phyloP scores from a whole-genome alignment of 2,113 vertebrate species.

The Thamnaconus septentrionalis region DNA sequence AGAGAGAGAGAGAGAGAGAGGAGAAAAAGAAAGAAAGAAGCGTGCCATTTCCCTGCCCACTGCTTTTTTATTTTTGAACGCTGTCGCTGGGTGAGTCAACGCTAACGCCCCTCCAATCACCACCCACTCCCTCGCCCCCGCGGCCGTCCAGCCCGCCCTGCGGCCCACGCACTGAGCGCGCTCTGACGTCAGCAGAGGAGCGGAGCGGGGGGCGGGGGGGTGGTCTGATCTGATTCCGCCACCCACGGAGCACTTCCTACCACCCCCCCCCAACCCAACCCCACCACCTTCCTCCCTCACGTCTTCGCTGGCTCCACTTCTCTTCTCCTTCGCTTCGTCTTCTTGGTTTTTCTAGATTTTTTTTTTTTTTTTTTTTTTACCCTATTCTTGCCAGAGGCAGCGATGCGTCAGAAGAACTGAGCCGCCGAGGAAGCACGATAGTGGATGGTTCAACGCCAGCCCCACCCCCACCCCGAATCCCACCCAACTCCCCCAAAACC shows the following conservation, averaged over 20 bases:
- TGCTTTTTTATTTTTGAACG: slow-evolving; percentile 77
- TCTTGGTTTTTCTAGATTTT: slow-evolving; percentile 16
- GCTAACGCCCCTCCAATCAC: slow-evolving; percentile 81
- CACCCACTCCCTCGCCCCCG: slow-evolving; percentile 79
- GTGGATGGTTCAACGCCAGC: slow-evolving; percentile 35
- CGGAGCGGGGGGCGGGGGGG: slow-evolving; percentile 9
- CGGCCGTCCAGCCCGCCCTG: slow-evolving; percentile 75
- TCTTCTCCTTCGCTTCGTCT: slow-evolving; percentile 45
- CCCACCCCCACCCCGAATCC: slow-evolving; percentile 10
- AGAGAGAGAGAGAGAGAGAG: slow-evolving; percentile 54
- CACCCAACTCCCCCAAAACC: too few relatives aligned
- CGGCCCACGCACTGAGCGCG: slow-evolving; percentile 76
- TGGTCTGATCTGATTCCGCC: slow-evolving; percentile 71
- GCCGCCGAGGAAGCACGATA: slow-evolving; percentile 32
- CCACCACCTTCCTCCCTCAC: slow-evolving; percentile 58
- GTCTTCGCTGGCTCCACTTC: slow-evolving; percentile 62
- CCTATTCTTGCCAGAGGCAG: slow-evolving; percentile 31
- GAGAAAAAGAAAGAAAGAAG: slow-evolving; percentile 55
- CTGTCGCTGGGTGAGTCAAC: slow-evolving; percentile 82
- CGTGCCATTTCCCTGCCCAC: slow-evolving; percentile 80
- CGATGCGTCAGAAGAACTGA: slow-evolving; percentile 41
- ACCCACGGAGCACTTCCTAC: slow-evolving; percentile 73
- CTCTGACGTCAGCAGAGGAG: slow-evolving; percentile 80
- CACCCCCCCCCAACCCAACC: slow-evolving; percentile 57
- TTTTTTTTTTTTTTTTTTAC: slow-evolving; percentile 5